These are phyloP conservation scores for Melieria crassipennis DNA, from an alignment of 2,888 invertebrate species.

Conservation along the genomic window DNA sequence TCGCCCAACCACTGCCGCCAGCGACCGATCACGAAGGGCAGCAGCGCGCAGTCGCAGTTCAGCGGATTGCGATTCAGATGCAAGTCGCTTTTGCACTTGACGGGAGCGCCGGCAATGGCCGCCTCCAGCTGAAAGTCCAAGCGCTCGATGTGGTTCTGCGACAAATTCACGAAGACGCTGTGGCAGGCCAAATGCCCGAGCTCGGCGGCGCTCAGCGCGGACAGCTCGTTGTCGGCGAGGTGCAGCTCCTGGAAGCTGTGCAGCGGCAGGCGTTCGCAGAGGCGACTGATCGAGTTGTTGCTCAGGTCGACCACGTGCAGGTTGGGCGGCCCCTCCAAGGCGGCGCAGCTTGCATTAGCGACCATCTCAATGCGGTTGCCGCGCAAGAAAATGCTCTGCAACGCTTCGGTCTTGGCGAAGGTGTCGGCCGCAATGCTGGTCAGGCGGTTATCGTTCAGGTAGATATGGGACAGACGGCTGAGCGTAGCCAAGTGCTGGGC, in stretches of 20 bases:
- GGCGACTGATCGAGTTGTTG: constrained; percentile 12
- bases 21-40: constrained; percentile 7
- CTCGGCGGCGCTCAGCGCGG: background rate
- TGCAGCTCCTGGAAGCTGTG: constrained; percentile 1
- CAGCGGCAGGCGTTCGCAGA: background rate
- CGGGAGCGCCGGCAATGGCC: background rate
- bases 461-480: background rate
- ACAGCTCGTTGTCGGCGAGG: constrained; percentile 14
- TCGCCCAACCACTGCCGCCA: background rate
- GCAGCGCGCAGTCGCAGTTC: constrained; percentile 17
- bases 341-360: constrained; percentile 1
- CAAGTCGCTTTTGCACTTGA: background rate
- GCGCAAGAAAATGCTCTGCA: constrained; percentile 1
- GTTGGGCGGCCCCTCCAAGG: background rate
- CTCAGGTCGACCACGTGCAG: constrained; percentile 7
- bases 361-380: constrained; percentile 14
- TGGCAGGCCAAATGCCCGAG: constrained; percentile 2
- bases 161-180: constrained; percentile 11
- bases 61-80: constrained; percentile 14
- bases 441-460: constrained; percentile 4
- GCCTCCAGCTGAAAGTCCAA: too few relatives aligned
- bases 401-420: constrained; percentile 4
- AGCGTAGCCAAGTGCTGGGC: background rate
- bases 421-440: constrained; percentile 4
- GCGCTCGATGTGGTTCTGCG: background rate